These are phyloP conservation scores for Sturmia bella DNA, from an alignment of 2,888 invertebrate genomes.

Conservation along the genomic window DNA sequence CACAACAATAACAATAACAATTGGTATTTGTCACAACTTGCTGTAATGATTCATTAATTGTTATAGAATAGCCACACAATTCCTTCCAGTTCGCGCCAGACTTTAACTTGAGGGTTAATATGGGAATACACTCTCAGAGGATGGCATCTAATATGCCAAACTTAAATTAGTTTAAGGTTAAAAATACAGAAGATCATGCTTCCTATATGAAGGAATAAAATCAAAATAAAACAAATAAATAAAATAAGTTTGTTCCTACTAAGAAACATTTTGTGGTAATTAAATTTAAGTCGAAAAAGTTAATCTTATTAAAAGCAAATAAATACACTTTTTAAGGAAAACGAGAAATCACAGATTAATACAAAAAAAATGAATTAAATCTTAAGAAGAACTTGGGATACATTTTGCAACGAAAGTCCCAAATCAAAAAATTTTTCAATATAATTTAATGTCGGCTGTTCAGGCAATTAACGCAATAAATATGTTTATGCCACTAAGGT, in stretches of 20 bases:
- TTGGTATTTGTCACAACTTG: too few species aligned
- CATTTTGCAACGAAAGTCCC: too few species aligned
- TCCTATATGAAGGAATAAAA: background rate
- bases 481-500: too few species aligned
- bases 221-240: slow-evolving; percentile 35
- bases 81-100: background rate
- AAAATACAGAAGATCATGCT: background rate
- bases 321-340: background rate
- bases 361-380: too few species aligned
- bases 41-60: too few species aligned
- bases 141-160: slow-evolving; percentile 13
- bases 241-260: background rate
- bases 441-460: too few species aligned
- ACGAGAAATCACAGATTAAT: too few species aligned
- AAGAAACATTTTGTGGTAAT: background rate
- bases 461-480: too few species aligned
- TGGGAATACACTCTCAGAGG: background rate
- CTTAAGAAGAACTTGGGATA: too few species aligned
- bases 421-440: too few species aligned
- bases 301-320: background rate
- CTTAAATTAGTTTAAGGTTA: slow-evolving; percentile 32
- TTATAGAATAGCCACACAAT: too few species aligned
- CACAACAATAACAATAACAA: too few species aligned
- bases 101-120: slow-evolving; percentile 36
- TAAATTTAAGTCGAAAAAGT: background rate